Conservation (phyloP, 2,113 vertebrate genomes). For the Amphilophus citrinellus region DNA sequence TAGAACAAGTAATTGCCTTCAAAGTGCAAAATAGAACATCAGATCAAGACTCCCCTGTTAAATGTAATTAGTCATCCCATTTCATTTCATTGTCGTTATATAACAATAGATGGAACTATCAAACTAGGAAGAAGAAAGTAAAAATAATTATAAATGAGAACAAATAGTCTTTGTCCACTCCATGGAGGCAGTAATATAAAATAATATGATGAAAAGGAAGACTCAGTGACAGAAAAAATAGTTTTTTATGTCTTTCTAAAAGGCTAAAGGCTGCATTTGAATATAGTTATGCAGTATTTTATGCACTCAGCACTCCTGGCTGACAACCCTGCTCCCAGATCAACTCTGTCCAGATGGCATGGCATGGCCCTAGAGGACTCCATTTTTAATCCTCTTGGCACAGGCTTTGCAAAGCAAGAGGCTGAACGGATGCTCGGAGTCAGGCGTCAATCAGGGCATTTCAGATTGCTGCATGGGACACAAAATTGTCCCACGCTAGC, state of each 20-base stretch:
- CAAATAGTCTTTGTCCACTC: no score
- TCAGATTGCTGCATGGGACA: slow-evolving; percentile 32
- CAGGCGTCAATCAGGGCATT: slow-evolving; percentile 69
- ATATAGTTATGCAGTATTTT: slow-evolving; percentile 58
- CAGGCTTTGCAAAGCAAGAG: slow-evolving; percentile 67
- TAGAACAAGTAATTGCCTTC: neutral
- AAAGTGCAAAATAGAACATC: neutral
- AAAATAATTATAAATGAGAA: no score
- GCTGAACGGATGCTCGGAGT: slow-evolving; percentile 76
- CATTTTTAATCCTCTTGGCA: slow-evolving; percentile 81
- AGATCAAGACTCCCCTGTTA: neutral
- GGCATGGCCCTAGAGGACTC: slow-evolving; percentile 70
- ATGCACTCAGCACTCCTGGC: slow-evolving; percentile 65
- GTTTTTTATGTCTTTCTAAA: neutral
- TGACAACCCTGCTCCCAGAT: slow-evolving; percentile 71
- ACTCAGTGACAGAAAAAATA: neutral
- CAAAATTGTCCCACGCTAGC: neutral
- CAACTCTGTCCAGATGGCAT: slow-evolving; percentile 80
- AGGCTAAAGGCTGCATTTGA: slow-evolving; percentile 54
- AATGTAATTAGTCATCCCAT: neutral
- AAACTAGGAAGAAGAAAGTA: neutral
- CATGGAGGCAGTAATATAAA: no score
- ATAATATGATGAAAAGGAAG: neutral
- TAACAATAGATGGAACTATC: fast-evolving
- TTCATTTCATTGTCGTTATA: neutral